Evolutionary conservation across 1,140 invertebrate species (phyloP).

Genomic region (Trichonephila inaurata): DNA sequence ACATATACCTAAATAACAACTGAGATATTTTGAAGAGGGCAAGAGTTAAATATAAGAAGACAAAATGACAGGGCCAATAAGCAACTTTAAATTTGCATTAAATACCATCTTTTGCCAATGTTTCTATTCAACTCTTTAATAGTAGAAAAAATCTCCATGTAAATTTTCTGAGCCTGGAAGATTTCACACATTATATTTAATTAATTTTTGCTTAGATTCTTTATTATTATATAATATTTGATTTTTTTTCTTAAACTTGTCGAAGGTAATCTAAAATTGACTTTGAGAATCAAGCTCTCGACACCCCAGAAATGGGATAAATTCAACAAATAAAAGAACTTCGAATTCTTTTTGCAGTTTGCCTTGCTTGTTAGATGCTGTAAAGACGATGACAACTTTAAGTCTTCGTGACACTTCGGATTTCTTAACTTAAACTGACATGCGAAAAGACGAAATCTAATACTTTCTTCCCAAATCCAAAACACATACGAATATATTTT

Average conservation of each 20-base stretch:
- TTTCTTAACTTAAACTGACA: slow-evolving; percentile 14
- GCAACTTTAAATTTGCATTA: too few species aligned
- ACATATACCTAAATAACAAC: too few species aligned
- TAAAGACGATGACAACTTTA: slow-evolving; percentile 9
- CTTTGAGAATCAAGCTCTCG: neutral
- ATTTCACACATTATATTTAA: too few species aligned
- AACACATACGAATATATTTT: neutral
- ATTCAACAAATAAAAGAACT: neutral
- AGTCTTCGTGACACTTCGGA: neutral
- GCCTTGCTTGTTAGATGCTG: neutral
- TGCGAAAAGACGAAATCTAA: neutral
- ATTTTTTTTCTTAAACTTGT: neutral
- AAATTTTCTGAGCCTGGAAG: too few species aligned
- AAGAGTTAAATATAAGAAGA: too few species aligned
- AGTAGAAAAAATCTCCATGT: too few species aligned
- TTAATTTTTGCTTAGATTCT: too few species aligned
- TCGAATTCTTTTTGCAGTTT: neutral
- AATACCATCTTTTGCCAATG: too few species aligned
- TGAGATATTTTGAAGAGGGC: too few species aligned
- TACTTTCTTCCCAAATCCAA: neutral
- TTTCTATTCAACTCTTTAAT: too few species aligned
- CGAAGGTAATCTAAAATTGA: neutral
- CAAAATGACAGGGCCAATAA: too few species aligned
- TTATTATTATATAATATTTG: neutral
- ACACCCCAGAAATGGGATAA: neutral